These are phyloP conservation scores for Sardinella longiceps DNA, from an alignment of 2,797 vertebrate species.

Conservation along the genomic window DNA sequence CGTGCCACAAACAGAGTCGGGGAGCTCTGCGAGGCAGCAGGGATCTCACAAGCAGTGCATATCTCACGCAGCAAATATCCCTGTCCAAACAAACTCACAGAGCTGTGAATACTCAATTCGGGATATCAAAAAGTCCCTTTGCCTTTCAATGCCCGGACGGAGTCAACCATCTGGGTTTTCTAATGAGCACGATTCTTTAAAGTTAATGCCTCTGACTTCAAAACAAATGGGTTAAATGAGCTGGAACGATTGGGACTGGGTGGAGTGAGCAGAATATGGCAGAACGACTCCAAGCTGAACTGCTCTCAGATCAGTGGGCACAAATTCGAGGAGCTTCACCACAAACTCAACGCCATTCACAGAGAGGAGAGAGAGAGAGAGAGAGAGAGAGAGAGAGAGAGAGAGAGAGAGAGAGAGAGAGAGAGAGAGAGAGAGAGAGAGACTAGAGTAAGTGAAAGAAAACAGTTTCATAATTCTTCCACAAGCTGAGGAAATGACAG, in stretches of 20 bases:
- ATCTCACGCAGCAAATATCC: slow-evolving; percentile 7
- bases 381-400: not conserved
- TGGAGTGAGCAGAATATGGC: not conserved
- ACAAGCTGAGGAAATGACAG: not conserved
- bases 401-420: not conserved
- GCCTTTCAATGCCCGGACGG: not conserved
- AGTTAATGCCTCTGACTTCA: slow-evolving; percentile 1
- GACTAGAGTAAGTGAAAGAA: not conserved
- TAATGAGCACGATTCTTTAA: slow-evolving; percentile 3
- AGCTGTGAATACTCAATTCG: not conserved
- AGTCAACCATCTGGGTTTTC: slow-evolving; percentile 6
- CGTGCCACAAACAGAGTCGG: slow-evolving; percentile 5
- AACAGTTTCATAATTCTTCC: slow-evolving; percentile 16
- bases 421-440: not conserved
- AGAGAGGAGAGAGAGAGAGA: not conserved
- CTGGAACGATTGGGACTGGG: not conserved
- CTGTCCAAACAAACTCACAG: slow-evolving; percentile 13
- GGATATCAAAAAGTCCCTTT: slow-evolving; percentile 1
- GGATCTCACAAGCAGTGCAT: not conserved
- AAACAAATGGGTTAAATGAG: slow-evolving; percentile 18
- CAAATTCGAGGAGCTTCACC: not conserved
- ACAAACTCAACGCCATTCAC: not conserved
- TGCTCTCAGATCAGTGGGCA: not conserved
- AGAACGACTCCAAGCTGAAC: not conserved
- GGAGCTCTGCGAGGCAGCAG: not conserved